Evolutionary conservation across 1,140 invertebrate genomes (phyloP).

Genomic region (Batillaria attramentaria): DNA sequence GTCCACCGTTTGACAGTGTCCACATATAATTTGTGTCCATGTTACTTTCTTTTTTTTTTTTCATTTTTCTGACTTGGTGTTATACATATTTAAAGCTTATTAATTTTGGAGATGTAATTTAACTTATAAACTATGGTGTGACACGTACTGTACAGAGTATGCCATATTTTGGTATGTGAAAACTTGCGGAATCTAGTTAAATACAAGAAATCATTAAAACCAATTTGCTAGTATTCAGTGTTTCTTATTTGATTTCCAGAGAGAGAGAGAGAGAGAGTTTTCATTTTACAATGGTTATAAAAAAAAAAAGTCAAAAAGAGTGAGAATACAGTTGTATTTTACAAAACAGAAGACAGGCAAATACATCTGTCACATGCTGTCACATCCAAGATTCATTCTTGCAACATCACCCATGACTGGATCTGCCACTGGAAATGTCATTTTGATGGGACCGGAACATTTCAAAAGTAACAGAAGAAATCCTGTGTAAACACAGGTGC

Average conservation of each 20-base stretch:
- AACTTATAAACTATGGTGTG: too few species aligned
- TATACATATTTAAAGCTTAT: too few species aligned
- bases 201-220: conserved; percentile 1
- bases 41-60: too few species aligned
- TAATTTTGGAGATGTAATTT: too few species aligned
- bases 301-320: background rate
- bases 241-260: background rate
- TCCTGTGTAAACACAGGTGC: too few species aligned
- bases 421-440: too few species aligned
- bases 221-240: background rate
- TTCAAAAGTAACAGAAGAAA: too few species aligned
- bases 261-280: too few species aligned
- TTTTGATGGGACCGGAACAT: too few species aligned
- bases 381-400: background rate
- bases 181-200: background rate
- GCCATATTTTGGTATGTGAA: conserved; percentile 4
- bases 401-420: background rate
- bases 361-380: background rate
- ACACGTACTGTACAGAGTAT: too few species aligned
- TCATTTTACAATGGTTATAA: too few species aligned
- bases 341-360: background rate
- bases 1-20: too few species aligned
- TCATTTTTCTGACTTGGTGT: background rate
- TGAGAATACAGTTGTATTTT: background rate
- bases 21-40: background rate